A percentile compares a stretch with the other conserved stretches of the same genome.
Evolutionary conservation across 2,888 invertebrate species (phyloP).

Genomic region (Euzophera pinguis): DNA sequence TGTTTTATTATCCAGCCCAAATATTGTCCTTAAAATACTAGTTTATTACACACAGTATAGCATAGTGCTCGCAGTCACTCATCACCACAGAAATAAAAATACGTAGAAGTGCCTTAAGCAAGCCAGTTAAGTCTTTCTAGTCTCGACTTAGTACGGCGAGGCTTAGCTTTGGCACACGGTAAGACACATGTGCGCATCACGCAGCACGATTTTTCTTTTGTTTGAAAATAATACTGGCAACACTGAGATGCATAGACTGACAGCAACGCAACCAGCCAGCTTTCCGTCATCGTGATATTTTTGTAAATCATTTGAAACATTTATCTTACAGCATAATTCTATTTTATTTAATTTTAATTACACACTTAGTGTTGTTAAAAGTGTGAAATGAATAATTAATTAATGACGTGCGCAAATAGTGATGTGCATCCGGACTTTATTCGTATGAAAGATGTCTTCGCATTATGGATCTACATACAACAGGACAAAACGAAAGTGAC

Average conservation of each 20-base stretch:
- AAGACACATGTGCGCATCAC: no score
- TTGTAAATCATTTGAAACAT: slow-evolving; percentile 22
- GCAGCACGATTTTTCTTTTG: background rate
- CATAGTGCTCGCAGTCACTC: no score
- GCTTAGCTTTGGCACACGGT: no score
- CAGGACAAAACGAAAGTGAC: slow-evolving; percentile 76
- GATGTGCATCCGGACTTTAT: slow-evolving; percentile 36
- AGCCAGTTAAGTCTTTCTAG: no score
- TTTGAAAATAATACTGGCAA: slow-evolving; percentile 24
- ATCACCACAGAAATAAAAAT: no score
- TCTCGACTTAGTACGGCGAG: no score
- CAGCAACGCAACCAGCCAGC: slow-evolving; percentile 27
- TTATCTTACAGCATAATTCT: slow-evolving; percentile 8
- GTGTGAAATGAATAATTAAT: slow-evolving; percentile 27
- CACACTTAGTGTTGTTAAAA: slow-evolving; percentile 16
- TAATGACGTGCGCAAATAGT: slow-evolving; percentile 28
- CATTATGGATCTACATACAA: slow-evolving; percentile 68
- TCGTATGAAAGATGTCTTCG: slow-evolving; percentile 65
- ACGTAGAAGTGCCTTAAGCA: no score
- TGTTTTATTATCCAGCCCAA: no score
- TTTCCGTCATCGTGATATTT: slow-evolving; percentile 39
- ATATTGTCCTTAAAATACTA: no score
- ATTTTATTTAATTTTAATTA: background rate
- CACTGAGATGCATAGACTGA: slow-evolving; percentile 13
- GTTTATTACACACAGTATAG: no score